phyloP scores from a whole-genome alignment of 2,797 vertebrate genomes.

The Molossus molossus region DNA sequence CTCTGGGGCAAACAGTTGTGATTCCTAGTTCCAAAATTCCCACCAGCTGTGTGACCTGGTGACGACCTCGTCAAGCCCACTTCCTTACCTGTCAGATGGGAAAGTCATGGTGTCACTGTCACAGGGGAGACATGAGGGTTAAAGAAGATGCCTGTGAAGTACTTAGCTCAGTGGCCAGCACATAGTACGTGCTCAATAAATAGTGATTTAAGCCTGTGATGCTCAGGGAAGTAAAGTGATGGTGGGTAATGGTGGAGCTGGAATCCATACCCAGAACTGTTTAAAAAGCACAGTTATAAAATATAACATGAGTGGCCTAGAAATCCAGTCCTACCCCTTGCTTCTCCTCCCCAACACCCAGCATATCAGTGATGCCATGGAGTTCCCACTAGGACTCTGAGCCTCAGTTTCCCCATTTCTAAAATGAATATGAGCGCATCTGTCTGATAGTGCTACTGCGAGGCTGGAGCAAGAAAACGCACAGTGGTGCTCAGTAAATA shows the following conservation, averaged over 20 bases:
- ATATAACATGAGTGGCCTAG: rapidly evolving
- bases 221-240: neutral
- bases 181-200: neutral
- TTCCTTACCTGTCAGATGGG: neutral
- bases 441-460: neutral
- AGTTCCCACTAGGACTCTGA: neutral
- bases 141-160: neutral
- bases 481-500: neutral
- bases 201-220: rapidly evolving
- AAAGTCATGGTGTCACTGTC: neutral
- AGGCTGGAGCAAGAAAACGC: neutral
- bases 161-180: neutral
- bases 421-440: rapidly evolving
- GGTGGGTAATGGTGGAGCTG: neutral
- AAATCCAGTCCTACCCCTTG: too few relatives aligned
- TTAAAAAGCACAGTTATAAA: neutral
- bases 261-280: neutral
- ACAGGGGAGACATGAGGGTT: neutral
- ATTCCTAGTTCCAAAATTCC: neutral
- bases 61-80: neutral
- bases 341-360: rapidly evolving
- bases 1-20: rapidly evolving
- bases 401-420: neutral
- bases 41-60: neutral
- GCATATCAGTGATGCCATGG: too few relatives aligned